Conservation (phyloP, 2,797 vertebrate species). For the Selene dorsalis region DNA sequence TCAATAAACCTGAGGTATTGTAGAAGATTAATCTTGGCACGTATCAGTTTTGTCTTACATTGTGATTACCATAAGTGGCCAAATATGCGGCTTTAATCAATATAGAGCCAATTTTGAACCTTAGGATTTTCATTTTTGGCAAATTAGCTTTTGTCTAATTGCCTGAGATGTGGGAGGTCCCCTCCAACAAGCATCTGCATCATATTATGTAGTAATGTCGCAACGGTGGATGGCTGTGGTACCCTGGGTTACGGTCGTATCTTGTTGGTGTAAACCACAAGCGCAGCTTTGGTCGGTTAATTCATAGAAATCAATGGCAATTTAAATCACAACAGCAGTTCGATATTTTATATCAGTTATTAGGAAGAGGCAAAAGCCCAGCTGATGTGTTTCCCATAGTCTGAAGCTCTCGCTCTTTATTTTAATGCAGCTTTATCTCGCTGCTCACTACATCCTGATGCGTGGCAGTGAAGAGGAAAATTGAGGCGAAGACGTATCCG, state of each 20-base stretch:
- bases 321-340: neutral
- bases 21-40: too few relatives aligned
- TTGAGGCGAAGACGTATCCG: slow-evolving; percentile 22
- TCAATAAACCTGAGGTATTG: too few relatives aligned
- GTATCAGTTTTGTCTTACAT: neutral
- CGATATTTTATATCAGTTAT: neutral
- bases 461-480: slow-evolving; percentile 6
- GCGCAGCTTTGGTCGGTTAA: neutral
- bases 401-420: slow-evolving; percentile 2
- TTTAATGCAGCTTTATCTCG: neutral
- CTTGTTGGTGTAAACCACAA: neutral
- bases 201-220: neutral
- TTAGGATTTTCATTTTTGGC: too few relatives aligned
- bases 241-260: too few relatives aligned
- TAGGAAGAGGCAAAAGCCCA: neutral
- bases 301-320: neutral
- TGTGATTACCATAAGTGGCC: neutral
- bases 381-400: neutral
- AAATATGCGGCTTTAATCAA: neutral
- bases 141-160: neutral
- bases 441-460: neutral
- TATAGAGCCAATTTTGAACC: neutral
- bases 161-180: neutral
- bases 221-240: neutral
- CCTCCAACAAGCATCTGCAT: neutral